Evolutionary conservation across 2,113 vertebrate genomes (phyloP).

Genomic region (Tupaia chinensis): DNA sequence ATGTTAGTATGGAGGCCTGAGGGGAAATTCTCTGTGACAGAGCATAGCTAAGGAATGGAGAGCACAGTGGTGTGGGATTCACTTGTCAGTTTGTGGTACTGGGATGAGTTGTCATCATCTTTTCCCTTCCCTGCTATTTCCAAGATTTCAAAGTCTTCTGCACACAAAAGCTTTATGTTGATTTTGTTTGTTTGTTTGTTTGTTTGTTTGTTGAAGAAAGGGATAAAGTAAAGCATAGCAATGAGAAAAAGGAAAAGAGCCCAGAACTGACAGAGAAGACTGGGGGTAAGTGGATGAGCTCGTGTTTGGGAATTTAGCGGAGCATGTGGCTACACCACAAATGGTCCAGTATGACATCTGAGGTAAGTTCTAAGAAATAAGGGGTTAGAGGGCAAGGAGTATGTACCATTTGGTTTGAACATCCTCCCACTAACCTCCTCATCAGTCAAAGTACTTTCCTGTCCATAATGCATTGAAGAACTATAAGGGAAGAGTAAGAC

Average conservation of each 20-base stretch:
- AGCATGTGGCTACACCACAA: background rate
- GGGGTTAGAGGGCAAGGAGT: background rate
- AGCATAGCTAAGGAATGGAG: background rate
- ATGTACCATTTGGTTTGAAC: background rate
- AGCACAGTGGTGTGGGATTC: background rate
- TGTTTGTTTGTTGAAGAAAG: background rate
- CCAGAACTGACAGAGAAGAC: background rate
- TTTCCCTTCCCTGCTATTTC: background rate
- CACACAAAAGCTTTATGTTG: background rate
- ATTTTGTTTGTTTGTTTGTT: background rate
- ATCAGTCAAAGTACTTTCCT: slow-evolving; percentile 53
- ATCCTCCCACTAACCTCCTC: slow-evolving; percentile 19
- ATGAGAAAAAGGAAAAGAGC: background rate
- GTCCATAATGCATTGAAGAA: slow-evolving; percentile 28
- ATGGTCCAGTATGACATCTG: background rate
- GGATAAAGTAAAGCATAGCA: background rate
- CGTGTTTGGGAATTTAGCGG: background rate
- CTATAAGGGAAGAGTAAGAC: background rate
- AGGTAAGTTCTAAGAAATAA: background rate
- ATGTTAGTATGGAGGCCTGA: background rate
- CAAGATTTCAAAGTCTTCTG: slow-evolving; percentile 12
- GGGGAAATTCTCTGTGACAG: background rate
- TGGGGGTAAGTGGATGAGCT: background rate
- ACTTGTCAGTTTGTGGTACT: background rate
- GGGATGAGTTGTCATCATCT: background rate